A percentile compares a stretch with the other conserved stretches of the same genome.
Evolutionary conservation across 2,888 invertebrate genomes (phyloP).

Genomic region (Synanthedon formicaeformis): DNA sequence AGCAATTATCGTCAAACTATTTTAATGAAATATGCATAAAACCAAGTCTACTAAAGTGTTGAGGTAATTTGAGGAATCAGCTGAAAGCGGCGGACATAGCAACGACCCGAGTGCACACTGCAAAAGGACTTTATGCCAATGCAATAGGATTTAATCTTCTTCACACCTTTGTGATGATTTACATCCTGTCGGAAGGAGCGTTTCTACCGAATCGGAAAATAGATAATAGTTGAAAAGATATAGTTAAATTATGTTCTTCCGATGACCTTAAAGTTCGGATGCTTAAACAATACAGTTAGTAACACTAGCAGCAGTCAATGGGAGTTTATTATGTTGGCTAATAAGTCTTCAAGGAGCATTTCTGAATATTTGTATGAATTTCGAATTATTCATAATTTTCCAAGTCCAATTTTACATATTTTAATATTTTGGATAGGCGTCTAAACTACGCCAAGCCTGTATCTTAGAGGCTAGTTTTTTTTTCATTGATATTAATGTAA

Average conservation of each 20-base stretch:
- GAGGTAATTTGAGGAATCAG: constrained; percentile 12
- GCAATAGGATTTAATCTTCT: constrained; percentile 6
- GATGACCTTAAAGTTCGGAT: constrained; percentile 52
- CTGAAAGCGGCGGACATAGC: constrained; percentile 30
- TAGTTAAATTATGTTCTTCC: constrained; percentile 54
- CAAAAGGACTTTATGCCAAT: background rate
- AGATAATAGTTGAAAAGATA: constrained; percentile 55
- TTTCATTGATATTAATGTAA: too few relatives aligned
- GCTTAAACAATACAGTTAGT: constrained; percentile 5
- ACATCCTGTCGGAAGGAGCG: constrained; percentile 39
- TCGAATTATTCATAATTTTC: too few relatives aligned
- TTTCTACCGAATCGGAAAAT: constrained; percentile 58
- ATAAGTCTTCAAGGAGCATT: too few relatives aligned
- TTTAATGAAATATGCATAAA: background rate
- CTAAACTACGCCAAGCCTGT: too few relatives aligned
- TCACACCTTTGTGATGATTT: constrained; percentile 1
- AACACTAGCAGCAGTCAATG: background rate
- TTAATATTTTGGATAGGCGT: too few relatives aligned
- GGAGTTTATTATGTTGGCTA: too few relatives aligned
- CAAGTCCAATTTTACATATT: too few relatives aligned
- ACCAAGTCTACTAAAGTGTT: background rate
- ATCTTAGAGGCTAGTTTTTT: too few relatives aligned
- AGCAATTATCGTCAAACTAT: too few relatives aligned
- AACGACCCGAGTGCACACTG: background rate
- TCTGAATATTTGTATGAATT: too few relatives aligned